Conservation (phyloP, 2,113 vertebrate genomes). For the Nycticebus coucang region DNA sequence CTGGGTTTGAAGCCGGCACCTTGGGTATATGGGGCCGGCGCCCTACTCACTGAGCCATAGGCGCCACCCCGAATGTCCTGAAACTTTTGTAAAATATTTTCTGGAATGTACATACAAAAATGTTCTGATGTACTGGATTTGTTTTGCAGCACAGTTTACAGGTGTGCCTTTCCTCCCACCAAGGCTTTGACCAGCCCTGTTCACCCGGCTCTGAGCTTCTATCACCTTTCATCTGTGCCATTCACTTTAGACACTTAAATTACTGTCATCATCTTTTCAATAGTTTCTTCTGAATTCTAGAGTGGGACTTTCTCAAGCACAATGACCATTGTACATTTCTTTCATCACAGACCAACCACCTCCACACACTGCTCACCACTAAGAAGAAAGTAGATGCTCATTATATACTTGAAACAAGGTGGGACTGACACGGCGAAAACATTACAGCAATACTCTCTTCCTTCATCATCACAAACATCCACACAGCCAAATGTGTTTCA, state of each 20-base stretch:
- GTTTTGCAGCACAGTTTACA: background rate
- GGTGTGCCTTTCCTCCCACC: background rate
- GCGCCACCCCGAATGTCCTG: background rate
- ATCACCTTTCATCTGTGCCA: background rate
- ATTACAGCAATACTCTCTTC: background rate
- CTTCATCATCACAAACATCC: background rate
- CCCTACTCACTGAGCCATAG: too few species aligned
- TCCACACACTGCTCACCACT: background rate
- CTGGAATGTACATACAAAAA: slow-evolving; percentile 35
- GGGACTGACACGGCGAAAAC: background rate
- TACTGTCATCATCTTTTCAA: background rate
- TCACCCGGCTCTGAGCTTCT: slow-evolving; percentile 10
- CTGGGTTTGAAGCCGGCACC: too few species aligned
- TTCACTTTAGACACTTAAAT: slow-evolving; percentile 4
- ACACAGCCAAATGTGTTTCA: background rate
- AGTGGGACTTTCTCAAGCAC: slow-evolving; percentile 13
- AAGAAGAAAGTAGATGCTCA: background rate
- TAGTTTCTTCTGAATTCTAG: background rate
- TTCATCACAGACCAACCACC: background rate
- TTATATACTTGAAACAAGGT: background rate
- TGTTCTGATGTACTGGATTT: background rate
- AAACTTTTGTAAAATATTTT: slow-evolving; percentile 39
- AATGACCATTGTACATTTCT: background rate
- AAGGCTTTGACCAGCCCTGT: background rate
- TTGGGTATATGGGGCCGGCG: too few species aligned